A percentile compares a stretch with the other conserved stretches of the same genome.
These are phyloP conservation scores for Ctenicera cuprea DNA, from an alignment of 2,888 invertebrate species.

Conservation along the genomic window DNA sequence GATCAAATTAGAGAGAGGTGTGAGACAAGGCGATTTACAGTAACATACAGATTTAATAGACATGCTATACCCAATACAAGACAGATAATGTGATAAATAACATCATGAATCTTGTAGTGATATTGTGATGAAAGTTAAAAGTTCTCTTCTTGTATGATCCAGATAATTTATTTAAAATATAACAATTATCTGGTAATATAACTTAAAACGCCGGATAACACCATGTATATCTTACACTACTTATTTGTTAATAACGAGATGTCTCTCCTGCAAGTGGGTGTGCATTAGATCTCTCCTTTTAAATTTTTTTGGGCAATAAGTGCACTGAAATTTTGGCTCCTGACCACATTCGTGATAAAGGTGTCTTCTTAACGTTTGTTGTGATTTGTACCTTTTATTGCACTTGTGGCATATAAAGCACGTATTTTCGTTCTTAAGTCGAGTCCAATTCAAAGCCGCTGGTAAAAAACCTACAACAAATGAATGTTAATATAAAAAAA, in stretches of 20 bases:
- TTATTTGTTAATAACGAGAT: conserved; percentile 7
- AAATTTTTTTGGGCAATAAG: conserved; percentile 80
- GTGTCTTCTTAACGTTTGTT: conserved; percentile 70
- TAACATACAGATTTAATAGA: too few species aligned
- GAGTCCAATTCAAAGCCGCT: neutral
- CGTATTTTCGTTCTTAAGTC: neutral
- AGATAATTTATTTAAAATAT: too few species aligned
- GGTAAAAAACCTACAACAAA: neutral
- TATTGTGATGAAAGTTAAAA: too few species aligned
- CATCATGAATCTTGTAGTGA: too few species aligned
- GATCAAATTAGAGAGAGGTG: too few species aligned
- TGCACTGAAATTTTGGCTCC: conserved; percentile 83
- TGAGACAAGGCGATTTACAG: too few species aligned
- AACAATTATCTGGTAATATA: too few species aligned
- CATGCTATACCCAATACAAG: too few species aligned
- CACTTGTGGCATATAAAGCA: conserved; percentile 51
- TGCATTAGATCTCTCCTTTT: conserved; percentile 76
- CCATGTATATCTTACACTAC: too few species aligned
- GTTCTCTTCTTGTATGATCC: too few species aligned
- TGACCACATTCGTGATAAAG: conserved; percentile 83
- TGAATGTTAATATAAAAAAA: neutral
- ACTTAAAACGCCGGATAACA: too few species aligned
- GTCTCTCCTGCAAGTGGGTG: conserved; percentile 46
- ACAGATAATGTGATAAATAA: too few species aligned
- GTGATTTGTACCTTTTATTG: conserved; percentile 52